A percentile compares a stretch with the other conserved stretches of the same genome.
These are phyloP conservation scores for Pristis pectinata DNA, from an alignment of 2,797 vertebrate genomes.

Conservation along the genomic window DNA sequence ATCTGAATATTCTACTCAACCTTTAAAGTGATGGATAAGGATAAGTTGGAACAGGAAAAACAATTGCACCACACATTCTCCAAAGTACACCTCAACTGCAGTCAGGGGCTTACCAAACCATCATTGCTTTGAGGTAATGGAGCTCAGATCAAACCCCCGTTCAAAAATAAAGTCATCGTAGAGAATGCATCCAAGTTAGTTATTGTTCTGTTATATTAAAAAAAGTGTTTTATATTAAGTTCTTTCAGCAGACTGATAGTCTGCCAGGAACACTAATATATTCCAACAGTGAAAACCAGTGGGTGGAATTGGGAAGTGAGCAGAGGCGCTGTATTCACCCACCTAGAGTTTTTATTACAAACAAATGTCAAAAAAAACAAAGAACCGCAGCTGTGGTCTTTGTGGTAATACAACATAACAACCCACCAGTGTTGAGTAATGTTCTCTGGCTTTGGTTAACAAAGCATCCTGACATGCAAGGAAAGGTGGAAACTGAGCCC, in stretches of 20 bases:
- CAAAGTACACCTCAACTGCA: background rate
- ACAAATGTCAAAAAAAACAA: conserved; percentile 39
- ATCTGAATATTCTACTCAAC: background rate
- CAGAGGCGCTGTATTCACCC: conserved; percentile 37
- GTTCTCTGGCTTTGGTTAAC: conserved; percentile 30
- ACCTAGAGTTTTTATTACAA: conserved; percentile 38
- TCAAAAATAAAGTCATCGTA: background rate
- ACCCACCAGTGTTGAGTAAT: conserved; percentile 38
- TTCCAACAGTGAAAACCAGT: conserved; percentile 31
- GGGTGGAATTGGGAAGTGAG: conserved; percentile 34
- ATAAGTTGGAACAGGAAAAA: background rate
- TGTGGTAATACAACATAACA: conserved; percentile 41
- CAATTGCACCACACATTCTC: conserved; percentile 1
- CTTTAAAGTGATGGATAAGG: background rate
- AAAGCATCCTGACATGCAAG: conserved; percentile 32
- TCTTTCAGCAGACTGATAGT: conserved; percentile 36
- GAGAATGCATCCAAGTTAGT: conserved; percentile 12
- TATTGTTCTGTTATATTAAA: conserved; percentile 9
- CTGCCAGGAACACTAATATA: conserved; percentile 39
- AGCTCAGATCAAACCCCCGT: background rate
- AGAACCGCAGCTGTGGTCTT: conserved; percentile 40
- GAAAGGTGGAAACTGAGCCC: conserved; percentile 36
- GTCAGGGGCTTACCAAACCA: background rate
- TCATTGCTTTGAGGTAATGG: background rate
- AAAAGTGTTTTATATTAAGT: conserved; percentile 36